Conservation (phyloP, 1,140 invertebrate genomes). For the Drosophila dunni region DNA sequence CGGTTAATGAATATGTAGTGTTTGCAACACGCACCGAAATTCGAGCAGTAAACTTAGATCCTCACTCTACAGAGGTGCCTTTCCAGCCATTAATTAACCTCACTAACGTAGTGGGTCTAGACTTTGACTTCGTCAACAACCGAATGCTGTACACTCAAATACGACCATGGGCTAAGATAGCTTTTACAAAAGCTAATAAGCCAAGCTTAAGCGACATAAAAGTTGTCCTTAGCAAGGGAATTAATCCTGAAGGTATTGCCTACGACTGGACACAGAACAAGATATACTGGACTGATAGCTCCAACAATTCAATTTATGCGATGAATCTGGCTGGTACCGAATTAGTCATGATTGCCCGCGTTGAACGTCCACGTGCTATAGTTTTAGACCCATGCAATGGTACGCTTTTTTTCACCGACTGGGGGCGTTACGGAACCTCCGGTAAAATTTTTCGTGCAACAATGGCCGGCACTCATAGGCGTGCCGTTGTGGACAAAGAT, state of each 20-base stretch:
- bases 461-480: conserved; percentile 97
- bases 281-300: conserved; percentile 98
- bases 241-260: conserved; percentile 97
- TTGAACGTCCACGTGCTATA: conserved; percentile 96
- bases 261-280: conserved; percentile 99
- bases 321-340: conserved; percentile 96
- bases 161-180: conserved; percentile 94
- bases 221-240: conserved; percentile 91
- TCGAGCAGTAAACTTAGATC: conserved; percentile 93
- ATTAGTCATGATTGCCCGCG: conserved; percentile 96
- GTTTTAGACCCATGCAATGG: conserved; percentile 99
- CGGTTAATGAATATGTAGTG: conserved; percentile 94
- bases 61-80: conserved; percentile 91
- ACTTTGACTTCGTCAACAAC: conserved; percentile 96
- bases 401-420: conserved; percentile 96
- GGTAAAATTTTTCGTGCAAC: conserved; percentile 98
- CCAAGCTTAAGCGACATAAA: conserved; percentile 88
- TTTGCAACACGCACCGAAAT: conserved; percentile 97
- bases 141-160: conserved; percentile 96
- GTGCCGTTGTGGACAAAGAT: conserved; percentile 94
- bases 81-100: conserved; percentile 95
- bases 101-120: conserved; percentile 98
- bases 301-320: conserved; percentile 96
- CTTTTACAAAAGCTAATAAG: conserved; percentile 89
- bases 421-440: conserved; percentile 95